Base-by-base conservation (phyloP, 1,140 invertebrate species). In the Ceratoteleas bidentatus region DNA sequence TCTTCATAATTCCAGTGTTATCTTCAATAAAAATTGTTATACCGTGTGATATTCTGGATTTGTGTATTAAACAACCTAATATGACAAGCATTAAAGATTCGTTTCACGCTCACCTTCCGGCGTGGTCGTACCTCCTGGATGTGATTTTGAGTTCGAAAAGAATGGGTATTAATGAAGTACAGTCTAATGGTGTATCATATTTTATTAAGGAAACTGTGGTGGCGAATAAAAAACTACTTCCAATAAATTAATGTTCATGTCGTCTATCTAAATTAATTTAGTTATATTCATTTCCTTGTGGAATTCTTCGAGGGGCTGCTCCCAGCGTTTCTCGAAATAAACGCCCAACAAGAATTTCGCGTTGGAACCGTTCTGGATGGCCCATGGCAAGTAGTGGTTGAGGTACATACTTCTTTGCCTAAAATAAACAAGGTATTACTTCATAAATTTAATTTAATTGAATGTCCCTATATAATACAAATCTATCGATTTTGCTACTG, bases 251-350 rank as follows among this genome's bases (percentile, higher is more conserved):
- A n/a, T n/a, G n/a, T 38, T 9, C 5, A 38, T 38, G 9, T 38
- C 9, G 36, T 38, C 36, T 38, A 38, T 6, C 36, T 73, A 83
- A 2, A 81, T 72, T 10, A 89, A 76, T 34, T 82, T 83, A 6
- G 62, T 88, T 77, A 96, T 95, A 83, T 95, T 95, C 87, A 96
- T 93, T 92, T 97, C 96, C 70, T 91, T 92, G 81, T 96, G 93
- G 81, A 99, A 94, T 16, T 99, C 96, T 56, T 92, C 86, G 5
- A 99, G 90, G 40, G 95, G 92, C 90, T 98, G 96, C 54, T 98
- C 96, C 97, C 98, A 99, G 77, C 97, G 93, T 92, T 97, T 95
- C 89, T 99, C 98, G 93, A 95, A 99, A 91, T 97, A 99, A 47
- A 98, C 92, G 83, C 94, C 94, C 91, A 98, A 92, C 38, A 98